These are phyloP conservation scores for Tarsius wallacei DNA, from an alignment of 2,797 vertebrate genomes.

Conservation along the genomic window DNA sequence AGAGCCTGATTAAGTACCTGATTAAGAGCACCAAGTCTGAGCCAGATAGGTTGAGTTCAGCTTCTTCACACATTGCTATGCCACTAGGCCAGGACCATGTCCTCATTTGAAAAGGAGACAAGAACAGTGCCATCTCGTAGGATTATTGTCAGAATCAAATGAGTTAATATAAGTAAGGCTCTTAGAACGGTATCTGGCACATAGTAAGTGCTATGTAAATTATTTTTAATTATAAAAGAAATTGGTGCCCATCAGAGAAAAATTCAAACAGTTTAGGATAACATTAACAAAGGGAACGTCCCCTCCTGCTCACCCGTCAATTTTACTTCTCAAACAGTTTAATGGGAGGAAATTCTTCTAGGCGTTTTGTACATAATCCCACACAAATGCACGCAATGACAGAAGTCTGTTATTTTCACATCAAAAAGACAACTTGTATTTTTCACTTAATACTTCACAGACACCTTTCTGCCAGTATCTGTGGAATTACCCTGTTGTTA, in stretches of 20 bases:
- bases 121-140: neutral
- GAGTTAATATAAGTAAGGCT: neutral
- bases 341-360: neutral
- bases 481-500: neutral
- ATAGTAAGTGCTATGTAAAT: neutral
- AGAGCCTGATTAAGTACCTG: neutral
- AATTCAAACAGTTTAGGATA: constrained; percentile 4
- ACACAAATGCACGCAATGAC: neutral
- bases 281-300: constrained; percentile 16
- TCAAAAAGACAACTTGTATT: neutral
- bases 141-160: neutral
- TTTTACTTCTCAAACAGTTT: constrained; percentile 7
- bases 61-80: neutral
- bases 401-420: neutral
- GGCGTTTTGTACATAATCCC: neutral
- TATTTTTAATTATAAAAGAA: constrained; percentile 14
- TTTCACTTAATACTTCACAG: neutral
- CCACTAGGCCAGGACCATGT: neutral
- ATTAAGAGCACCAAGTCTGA: constrained; percentile 40
- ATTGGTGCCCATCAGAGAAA: neutral
- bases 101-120: neutral
- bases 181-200: neutral
- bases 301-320: neutral
- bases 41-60: constrained; percentile 25
- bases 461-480: neutral